A percentile compares a stretch with the other conserved stretches of the same genome.
Evolutionary conservation across 2,113 vertebrate genomes (phyloP).

Genomic region (Halcyon malimbica): DNA sequence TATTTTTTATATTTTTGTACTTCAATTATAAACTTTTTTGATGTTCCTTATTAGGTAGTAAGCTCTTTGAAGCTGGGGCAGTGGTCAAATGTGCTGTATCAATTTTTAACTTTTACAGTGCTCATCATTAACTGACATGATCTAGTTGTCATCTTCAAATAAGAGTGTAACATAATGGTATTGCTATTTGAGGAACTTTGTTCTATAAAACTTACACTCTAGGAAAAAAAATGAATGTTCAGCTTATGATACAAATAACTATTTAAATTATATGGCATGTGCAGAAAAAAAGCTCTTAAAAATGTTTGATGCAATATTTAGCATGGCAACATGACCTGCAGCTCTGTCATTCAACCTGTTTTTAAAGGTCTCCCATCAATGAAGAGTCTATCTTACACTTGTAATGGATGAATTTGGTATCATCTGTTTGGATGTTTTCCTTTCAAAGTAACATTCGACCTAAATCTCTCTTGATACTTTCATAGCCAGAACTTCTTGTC

Average conservation of each 20-base stretch:
- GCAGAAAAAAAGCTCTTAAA: not conserved
- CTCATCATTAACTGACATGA: not conserved
- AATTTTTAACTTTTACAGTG: not conserved
- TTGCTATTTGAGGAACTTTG: not conserved
- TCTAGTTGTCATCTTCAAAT: not conserved
- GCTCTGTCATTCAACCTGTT: not conserved
- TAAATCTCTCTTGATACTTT: not conserved
- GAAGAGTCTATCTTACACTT: not conserved
- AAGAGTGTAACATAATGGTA: not conserved
- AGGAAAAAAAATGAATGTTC: not conserved
- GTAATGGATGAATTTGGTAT: not conserved
- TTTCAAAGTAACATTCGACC: not conserved
- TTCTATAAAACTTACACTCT: not conserved
- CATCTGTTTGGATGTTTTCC: not conserved
- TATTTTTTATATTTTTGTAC: not conserved
- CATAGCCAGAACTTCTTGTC: not conserved
- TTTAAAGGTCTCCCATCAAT: not conserved
- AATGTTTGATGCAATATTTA: not conserved
- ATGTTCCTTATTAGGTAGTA: not conserved
- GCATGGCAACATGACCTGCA: not conserved
- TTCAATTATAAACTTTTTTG: not conserved
- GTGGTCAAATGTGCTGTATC: not conserved
- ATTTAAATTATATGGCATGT: not conserved
- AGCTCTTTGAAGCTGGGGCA: not conserved
- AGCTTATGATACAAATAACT: not conserved